These are phyloP conservation scores for Zoanthus gigantus DNA, from an alignment of 92 coral and sea anemone species.

Conservation along the genomic window DNA sequence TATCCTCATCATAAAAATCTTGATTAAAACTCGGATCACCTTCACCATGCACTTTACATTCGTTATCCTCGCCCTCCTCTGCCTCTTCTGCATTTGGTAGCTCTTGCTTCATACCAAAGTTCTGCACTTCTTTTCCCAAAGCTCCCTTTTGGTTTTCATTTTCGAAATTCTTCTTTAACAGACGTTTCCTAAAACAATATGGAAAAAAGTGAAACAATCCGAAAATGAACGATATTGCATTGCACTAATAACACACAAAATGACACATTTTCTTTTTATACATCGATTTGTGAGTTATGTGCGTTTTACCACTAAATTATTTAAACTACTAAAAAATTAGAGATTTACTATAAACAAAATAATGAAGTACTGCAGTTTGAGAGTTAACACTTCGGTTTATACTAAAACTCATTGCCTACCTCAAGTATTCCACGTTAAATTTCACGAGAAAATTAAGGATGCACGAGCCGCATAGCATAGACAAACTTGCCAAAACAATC, in stretches of 20 bases:
- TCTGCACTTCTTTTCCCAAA: background rate
- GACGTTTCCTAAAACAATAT: background rate
- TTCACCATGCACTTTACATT: slow-evolving; percentile 6
- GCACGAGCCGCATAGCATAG: too few relatives aligned
- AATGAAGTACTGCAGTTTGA: too few relatives aligned
- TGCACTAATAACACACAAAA: background rate
- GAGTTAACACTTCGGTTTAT: too few relatives aligned
- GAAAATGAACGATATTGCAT: too few relatives aligned
- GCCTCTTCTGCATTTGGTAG: background rate
- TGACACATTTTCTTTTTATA: background rate
- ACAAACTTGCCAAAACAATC: too few relatives aligned
- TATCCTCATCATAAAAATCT: slow-evolving; percentile 65
- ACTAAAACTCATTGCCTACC: too few relatives aligned
- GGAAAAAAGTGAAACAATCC: background rate
- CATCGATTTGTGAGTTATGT: too few relatives aligned
- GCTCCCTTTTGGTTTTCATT: background rate
- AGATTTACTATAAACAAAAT: too few relatives aligned
- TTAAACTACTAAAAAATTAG: too few relatives aligned
- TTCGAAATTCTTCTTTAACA: background rate
- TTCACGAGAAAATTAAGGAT: too few relatives aligned
- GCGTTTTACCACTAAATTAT: too few relatives aligned
- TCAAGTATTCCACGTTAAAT: too few relatives aligned
- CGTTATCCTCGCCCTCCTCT: slow-evolving; percentile 2
- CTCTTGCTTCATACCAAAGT: background rate
- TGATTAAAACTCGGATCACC: slow-evolving; percentile 45